These are phyloP conservation scores for Eonycteris spelaea DNA, from an alignment of 2,113 vertebrate genomes.

Conservation along the genomic window DNA sequence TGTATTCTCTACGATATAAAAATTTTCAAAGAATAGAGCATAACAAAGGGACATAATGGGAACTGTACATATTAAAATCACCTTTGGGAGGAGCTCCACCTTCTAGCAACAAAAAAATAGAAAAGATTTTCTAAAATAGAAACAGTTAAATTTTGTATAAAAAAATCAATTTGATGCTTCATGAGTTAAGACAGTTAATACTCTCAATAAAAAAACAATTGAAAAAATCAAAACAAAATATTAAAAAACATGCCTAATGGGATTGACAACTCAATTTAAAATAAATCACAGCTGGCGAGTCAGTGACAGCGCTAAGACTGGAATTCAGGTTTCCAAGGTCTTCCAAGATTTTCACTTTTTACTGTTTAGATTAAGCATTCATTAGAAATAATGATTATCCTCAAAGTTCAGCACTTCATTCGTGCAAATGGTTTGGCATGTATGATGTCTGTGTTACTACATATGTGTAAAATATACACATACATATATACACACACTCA, in stretches of 20 bases:
- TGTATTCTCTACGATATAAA: background rate
- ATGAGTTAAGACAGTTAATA: background rate
- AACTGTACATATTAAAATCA: background rate
- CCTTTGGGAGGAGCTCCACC: background rate
- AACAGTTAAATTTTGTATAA: constrained; percentile 7
- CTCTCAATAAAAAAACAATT: background rate
- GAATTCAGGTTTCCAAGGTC: background rate
- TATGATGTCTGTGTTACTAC: background rate
- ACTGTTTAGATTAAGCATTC: background rate
- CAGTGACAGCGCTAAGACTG: background rate
- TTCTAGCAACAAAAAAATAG: background rate
- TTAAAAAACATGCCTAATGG: background rate
- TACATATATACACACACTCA: background rate
- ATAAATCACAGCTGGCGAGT: background rate
- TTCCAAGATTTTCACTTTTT: background rate
- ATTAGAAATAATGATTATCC: background rate
- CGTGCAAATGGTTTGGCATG: background rate
- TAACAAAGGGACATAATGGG: background rate
- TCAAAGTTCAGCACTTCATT: background rate
- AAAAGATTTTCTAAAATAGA: background rate
- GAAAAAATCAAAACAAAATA: background rate
- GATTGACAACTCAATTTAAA: background rate
- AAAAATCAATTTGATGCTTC: background rate
- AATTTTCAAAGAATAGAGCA: background rate
- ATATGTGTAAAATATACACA: background rate